Base-by-base conservation (phyloP, 1,140 invertebrate genomes). In the Tyrophagus putrescentiae region DNA sequence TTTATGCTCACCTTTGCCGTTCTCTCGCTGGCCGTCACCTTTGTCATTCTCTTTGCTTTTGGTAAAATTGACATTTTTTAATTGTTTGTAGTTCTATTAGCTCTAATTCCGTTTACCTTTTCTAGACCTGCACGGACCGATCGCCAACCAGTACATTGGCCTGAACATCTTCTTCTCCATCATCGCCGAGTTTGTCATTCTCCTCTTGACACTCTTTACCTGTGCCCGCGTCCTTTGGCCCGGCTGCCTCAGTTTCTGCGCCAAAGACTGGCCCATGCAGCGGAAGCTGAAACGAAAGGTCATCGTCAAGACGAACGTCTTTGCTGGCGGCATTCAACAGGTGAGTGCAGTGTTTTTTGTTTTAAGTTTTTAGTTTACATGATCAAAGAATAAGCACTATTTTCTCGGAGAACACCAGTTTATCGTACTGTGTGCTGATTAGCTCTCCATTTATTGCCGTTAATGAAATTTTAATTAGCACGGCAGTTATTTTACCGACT, bases 181-280 rank as follows among this genome's bases (percentile, higher is more conserved):
- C 23, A 57, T 57, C 2, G 32, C 44, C 1, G 56, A 57, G 44
- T 28, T 11, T 9, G 32, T 41, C 32, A 57, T 41, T 4, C 25
- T 41, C 16, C 31, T 57, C 18, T 28, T 57, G 9, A 39, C 56
- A 45, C 16, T 57, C n/a, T 57, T 57, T 23, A 57, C 56, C n/a
- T 57, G 56, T 57, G 56, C n/a, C 6, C 13, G 56, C n/a, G 56
- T 57, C 31, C 16, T 57, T 16, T 57, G 56, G 56, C 56, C 56
- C 44, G 56, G 56, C 11, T 39, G 56, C n/a, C 16, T 57, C 39
- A 41, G 28, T 28, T 57, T 34, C 44, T 57, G 56, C 27, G 56
- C 56, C 2, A 57, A 57, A 41, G 56, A 57, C 31, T 57, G 56
- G 56, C 56, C 56, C 13, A 57, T 57, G 56, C 56, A 57, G 36